Evolutionary conservation across 1,140 invertebrate genomes (phyloP).

Genomic region (Glomeris maerens): DNA sequence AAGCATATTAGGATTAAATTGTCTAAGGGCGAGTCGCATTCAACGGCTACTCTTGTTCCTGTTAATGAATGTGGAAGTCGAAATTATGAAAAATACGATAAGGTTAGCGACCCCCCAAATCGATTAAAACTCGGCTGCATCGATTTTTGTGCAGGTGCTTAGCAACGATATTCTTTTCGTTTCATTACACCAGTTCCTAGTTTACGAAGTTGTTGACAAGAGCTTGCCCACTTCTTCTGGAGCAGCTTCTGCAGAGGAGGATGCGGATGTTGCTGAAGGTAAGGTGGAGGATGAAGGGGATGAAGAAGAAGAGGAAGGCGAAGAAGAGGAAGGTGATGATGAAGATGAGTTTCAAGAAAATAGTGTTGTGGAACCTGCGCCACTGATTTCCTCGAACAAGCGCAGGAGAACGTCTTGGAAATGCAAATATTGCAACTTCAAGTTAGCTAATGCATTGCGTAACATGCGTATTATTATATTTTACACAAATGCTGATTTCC

Average conservation of each 20-base stretch:
- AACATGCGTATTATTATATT: not conserved
- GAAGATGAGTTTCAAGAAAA: slow-evolving; percentile 3
- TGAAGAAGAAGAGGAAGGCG: slow-evolving; percentile 10
- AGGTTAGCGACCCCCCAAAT: slow-evolving; percentile 22
- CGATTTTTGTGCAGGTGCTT: not conserved
- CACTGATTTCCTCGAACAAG: not conserved
- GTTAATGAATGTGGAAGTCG: slow-evolving; percentile 77
- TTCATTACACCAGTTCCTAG: not conserved
- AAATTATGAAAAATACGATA: slow-evolving; percentile 85
- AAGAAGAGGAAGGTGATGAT: slow-evolving; percentile 9
- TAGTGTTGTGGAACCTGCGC: not conserved
- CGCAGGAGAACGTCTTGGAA: slow-evolving; percentile 48
- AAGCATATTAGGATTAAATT: slow-evolving; percentile 86
- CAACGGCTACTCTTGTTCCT: slow-evolving; percentile 58
- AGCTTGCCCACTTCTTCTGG: slow-evolving; percentile 10
- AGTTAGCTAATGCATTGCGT: slow-evolving; percentile 29
- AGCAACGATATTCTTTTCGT: not conserved
- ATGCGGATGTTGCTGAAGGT: slow-evolving; percentile 10
- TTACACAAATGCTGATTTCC: not conserved
- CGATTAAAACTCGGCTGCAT: not conserved
- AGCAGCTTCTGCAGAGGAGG: slow-evolving; percentile 3
- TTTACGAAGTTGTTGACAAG: too few species aligned
- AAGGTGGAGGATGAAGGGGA: slow-evolving; percentile 16
- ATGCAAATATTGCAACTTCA: slow-evolving; percentile 70
- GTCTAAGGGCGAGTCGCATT: slow-evolving; percentile 59